These are phyloP conservation scores for Borostomias antarcticus DNA, from an alignment of 2,797 vertebrate species.

Conservation along the genomic window DNA sequence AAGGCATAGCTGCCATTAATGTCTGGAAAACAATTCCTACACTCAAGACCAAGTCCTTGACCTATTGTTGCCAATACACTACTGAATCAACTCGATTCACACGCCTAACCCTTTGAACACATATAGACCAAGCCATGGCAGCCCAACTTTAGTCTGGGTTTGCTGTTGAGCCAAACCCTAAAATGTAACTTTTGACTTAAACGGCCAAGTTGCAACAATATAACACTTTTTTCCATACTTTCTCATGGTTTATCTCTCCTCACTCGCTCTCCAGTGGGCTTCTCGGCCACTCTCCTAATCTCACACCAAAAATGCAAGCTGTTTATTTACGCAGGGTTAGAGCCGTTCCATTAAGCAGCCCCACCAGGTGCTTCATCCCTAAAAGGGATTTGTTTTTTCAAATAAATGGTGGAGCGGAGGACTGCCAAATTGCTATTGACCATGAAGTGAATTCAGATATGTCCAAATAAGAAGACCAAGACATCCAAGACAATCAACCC, in stretches of 20 bases:
- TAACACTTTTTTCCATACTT: too few relatives aligned
- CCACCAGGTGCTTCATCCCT: conserved; percentile 82
- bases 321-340: conserved; percentile 95
- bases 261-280: conserved; percentile 64
- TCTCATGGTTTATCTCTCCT: conserved; percentile 56
- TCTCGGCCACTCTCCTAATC: conserved; percentile 71
- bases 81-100: not conserved
- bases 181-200: too few relatives aligned
- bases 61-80: not conserved
- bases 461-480: conserved; percentile 59
- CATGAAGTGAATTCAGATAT: conserved; percentile 58
- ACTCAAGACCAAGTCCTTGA: not conserved
- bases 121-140: too few relatives aligned
- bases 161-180: too few relatives aligned
- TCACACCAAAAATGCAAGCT: conserved; percentile 89
- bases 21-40: not conserved
- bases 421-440: conserved; percentile 68
- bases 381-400: conserved; percentile 79
- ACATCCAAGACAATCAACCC: not conserved
- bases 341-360: conserved; percentile 90
- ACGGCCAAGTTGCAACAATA: too few relatives aligned
- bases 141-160: too few relatives aligned
- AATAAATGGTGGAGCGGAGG: conserved; percentile 68
- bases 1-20: not conserved
- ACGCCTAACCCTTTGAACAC: not conserved